These are phyloP conservation scores for Tribolium freemani DNA, from an alignment of 2,888 invertebrate genomes.

Conservation along the genomic window DNA sequence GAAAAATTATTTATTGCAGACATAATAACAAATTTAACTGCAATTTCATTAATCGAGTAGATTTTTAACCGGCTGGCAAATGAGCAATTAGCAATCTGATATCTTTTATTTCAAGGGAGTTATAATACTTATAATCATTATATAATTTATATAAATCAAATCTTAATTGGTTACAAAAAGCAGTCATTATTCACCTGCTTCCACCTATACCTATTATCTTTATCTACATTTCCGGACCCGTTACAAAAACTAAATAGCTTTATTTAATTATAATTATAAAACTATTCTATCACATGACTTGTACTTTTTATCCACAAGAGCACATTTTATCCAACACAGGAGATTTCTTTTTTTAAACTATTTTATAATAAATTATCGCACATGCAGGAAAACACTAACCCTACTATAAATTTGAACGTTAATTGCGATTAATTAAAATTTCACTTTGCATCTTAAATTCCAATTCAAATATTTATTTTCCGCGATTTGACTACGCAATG, in stretches of 20 bases:
- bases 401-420: no score
- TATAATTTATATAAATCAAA: conserved; percentile 14
- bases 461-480: background rate
- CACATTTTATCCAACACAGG: no score
- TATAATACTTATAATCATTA: background rate
- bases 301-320: no score
- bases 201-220: conserved; percentile 12
- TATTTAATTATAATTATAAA: background rate
- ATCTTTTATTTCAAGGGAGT: background rate
- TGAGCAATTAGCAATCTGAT: background rate
- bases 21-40: no score
- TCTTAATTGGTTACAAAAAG: conserved; percentile 12
- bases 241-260: background rate
- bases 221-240: background rate
- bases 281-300: background rate
- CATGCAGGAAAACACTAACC: background rate
- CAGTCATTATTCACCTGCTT: conserved; percentile 10
- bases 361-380: no score
- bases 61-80: no score
- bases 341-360: no score
- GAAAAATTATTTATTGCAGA: no score
- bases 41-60: no score
- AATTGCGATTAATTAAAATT: background rate
- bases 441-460: background rate
- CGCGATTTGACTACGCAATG: no score